phyloP scores from a whole-genome alignment of 2,113 vertebrate species.

The Sphyrna mokarran region DNA sequence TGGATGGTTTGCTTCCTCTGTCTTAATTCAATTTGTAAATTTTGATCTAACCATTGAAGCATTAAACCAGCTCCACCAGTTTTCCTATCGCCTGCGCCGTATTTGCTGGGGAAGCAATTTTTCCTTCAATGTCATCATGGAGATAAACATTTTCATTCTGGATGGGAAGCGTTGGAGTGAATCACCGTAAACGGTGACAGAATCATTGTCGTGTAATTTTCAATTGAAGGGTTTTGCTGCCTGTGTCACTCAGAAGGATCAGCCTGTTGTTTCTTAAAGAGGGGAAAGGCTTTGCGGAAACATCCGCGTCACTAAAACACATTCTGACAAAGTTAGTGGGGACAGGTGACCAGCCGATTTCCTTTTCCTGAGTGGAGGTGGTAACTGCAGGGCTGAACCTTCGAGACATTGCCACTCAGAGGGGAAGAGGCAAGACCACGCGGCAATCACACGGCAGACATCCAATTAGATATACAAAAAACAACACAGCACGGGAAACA shows the following conservation, averaged over 20 bases:
- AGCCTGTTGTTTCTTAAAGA: background rate
- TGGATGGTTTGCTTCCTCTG: background rate
- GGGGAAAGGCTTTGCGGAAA: background rate
- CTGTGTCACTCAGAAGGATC: background rate
- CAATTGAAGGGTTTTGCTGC: background rate
- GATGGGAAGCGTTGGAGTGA: background rate
- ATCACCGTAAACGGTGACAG: background rate
- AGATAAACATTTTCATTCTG: background rate
- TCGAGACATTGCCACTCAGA: too few species aligned
- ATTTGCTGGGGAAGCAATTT: background rate
- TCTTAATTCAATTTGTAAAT: background rate
- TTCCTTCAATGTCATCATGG: background rate
- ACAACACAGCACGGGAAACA: too few species aligned
- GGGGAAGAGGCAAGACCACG: too few species aligned
- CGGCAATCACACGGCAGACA: too few species aligned
- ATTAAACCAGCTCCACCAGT: background rate
- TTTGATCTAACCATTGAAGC: background rate
- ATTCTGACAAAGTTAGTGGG: background rate
- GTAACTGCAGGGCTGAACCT: too few species aligned
- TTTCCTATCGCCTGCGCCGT: background rate
- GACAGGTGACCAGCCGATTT: background rate
- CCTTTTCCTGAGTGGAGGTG: too few species aligned
- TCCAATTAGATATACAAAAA: too few species aligned
- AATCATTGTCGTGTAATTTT: background rate
- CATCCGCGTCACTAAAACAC: too few species aligned